Evolutionary conservation across 2,113 vertebrate species (phyloP), one percentile per base, ranked within the genome.

Genomic region (Balaenoptera acutorostrata): DNA sequence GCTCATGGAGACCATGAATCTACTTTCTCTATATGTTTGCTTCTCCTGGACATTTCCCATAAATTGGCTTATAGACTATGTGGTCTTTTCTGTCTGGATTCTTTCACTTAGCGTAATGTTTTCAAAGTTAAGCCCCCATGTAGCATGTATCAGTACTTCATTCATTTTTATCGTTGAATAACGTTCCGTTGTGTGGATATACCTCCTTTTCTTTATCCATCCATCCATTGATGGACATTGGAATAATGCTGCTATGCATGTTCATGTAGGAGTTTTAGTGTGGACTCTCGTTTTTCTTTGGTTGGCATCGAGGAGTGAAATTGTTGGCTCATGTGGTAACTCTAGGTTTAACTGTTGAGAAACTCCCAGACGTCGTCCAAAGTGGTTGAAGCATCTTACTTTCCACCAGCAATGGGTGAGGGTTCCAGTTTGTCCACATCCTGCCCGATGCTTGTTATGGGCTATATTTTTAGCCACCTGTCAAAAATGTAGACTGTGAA

Each of bases 181-280:
- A 20, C 66, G 3, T 59, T 59, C 49, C 21, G 4, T 29, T 4
- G 6, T 3, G 2, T 11, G 36, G 49, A 27, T 9, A 2, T 3
- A 6, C 29, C 9, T 33, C 17, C 3, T 66, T 31, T 33, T 3
- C 15, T 10, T 17, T 25, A 49, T 1, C 8, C 59, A 3, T 18
- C 55, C 8, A 33, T 13, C 20, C 27, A 5, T 0, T 11, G 36
- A 69, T 41, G 20, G 14, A 18, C 29, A 11, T 13, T 57, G 57
- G 0, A 36, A 3, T 14, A 72, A 33, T 11, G 11, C 6, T 69
- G 14, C 3, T 2, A 0, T 20, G 20, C 2, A 0, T 5, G 2
- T 55, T 66, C 7, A 2, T 2, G 5, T 18, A 15, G 27, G 23
- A 9, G 36, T 36, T 49, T 59, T 6, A 2, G 39, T 27, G 7